A percentile compares a stretch with the other conserved stretches of the same genome.
These are phyloP conservation scores for Brachionus paranguensis DNA, from an alignment of 1,140 invertebrate species.

Conservation along the genomic window DNA sequence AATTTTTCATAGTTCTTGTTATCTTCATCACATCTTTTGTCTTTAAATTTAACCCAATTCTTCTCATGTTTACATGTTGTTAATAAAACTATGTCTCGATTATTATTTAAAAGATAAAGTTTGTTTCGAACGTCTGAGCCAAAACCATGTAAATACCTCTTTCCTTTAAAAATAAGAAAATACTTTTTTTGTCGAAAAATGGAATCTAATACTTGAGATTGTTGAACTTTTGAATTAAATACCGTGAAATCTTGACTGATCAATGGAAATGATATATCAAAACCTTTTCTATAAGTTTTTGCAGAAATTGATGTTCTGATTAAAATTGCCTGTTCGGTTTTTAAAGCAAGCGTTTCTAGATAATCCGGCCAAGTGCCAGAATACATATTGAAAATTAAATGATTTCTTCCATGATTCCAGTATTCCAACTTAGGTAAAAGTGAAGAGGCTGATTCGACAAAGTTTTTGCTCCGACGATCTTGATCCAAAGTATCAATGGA, in stretches of 20 bases:
- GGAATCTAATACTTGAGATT: constrained; percentile 60
- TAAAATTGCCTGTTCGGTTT: constrained; percentile 86
- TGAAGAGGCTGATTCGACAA: constrained; percentile 76
- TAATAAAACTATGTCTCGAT: constrained; percentile 85
- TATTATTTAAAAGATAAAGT: constrained; percentile 93
- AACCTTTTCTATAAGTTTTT: constrained; percentile 72
- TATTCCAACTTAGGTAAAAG: constrained; percentile 68
- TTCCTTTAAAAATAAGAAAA: constrained; percentile 88
- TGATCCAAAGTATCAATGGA: constrained; percentile 88
- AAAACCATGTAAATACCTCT: constrained; percentile 95
- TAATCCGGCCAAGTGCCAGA: constrained; percentile 99
- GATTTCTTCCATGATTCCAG: constrained; percentile 94
- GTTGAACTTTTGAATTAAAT: constrained; percentile 74
- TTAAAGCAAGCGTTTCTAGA: constrained; percentile 82
- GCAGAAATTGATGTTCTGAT: constrained; percentile 91
- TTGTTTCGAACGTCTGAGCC: constrained; percentile 95
- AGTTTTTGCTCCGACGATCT: constrained; percentile 63
- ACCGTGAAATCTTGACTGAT: constrained; percentile 90
- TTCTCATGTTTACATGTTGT: constrained; percentile 97
- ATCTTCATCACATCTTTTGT: constrained; percentile 90
- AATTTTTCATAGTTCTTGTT: constrained; percentile 67
- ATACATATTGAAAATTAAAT: constrained; percentile 96
- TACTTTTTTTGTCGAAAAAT: constrained; percentile 67
- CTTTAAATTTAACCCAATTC: constrained; percentile 90
- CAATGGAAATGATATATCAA: constrained; percentile 92